Percentiles rank a stretch among this genome's conserved stretches.
These are phyloP conservation scores for Spicauda simplicius DNA, from an alignment of 2,888 invertebrate species.

Conservation along the genomic window DNA sequence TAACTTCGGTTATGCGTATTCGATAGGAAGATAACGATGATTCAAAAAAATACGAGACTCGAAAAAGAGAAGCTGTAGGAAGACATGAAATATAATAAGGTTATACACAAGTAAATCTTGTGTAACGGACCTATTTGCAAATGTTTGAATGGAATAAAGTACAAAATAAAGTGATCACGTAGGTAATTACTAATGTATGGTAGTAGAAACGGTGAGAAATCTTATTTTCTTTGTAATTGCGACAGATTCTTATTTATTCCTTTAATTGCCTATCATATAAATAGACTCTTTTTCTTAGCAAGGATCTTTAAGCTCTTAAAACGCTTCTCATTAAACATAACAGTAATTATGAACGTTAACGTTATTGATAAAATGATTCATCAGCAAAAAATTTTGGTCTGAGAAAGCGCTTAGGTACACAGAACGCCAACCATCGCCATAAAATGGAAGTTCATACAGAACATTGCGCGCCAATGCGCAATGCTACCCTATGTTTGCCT, in stretches of 20 bases:
- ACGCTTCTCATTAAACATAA: not conserved
- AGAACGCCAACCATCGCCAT: conserved; percentile 52
- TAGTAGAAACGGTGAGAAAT: no score
- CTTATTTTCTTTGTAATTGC: no score
- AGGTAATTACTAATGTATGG: no score
- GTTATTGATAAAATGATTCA: conserved; percentile 1
- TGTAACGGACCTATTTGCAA: no score
- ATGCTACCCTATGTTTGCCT: conserved; percentile 67
- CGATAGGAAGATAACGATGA: not conserved
- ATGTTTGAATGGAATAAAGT: no score
- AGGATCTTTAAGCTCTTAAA: no score
- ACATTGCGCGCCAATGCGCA: conserved; percentile 65
- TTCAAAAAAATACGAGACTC: not conserved
- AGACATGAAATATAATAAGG: not conserved
- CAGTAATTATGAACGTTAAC: not conserved
- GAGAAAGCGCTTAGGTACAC: conserved; percentile 19
- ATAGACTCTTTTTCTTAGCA: no score
- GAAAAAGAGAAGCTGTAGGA: not conserved
- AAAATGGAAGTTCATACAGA: conserved; percentile 64
- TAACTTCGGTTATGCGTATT: conserved; percentile 22
- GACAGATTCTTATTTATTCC: no score
- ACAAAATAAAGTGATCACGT: no score
- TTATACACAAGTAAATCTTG: not conserved
- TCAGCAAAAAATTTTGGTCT: not conserved
- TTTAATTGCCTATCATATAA: no score